Base-by-base conservation (phyloP, 2,113 vertebrate species). In the Phoxinus phoxinus region DNA sequence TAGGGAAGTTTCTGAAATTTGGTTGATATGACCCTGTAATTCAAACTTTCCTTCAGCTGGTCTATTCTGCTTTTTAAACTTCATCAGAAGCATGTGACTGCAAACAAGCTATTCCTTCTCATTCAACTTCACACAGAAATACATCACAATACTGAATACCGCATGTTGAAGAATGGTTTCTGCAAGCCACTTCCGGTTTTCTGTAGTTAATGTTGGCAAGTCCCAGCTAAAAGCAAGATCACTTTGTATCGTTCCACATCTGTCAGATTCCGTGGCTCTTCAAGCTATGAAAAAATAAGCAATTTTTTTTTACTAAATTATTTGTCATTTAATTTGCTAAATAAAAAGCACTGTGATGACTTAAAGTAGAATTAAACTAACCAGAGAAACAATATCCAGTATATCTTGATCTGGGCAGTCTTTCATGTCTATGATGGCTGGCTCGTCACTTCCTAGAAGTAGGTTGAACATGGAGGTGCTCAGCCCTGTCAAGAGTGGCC, bases 371-470 rank as follows among this genome's bases (percentile, higher is more conserved):
- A 56, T 21, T 21, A 56, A 76, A 65, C 27, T 65, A 12, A 76
- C 74, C 13, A 75, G 35, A 76, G 74, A 76, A 76, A 76, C 73
- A n/a, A n/a, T n/a, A 46, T 75, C 73, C 13, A 25, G 12, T 21
- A 75, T 25, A 21, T 75, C 73, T 75, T 23, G 37, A 23, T 75
- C 73, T 37, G 73, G 21, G 46, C 23, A 25, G 73, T 75, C 73
- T 46, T 27, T 25, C 21, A 75, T 3, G 46, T 75, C 73, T n/a
- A 48, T 48, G 25, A 11, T 75, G 11, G 25, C 73, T 44, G 37
- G 44, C 37, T 75, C 37, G 4, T 75, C 73, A 21, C 48, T 48
- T 48, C 37, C 73, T n/a, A 48, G 37, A 21, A 21, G 73, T 25
- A 25, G 19, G 23, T 21, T 48, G 25, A 75, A 75, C 21, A 75